These are phyloP conservation scores for Portevinia maculata DNA, from an alignment of 2,888 invertebrate genomes.

Conservation along the genomic window DNA sequence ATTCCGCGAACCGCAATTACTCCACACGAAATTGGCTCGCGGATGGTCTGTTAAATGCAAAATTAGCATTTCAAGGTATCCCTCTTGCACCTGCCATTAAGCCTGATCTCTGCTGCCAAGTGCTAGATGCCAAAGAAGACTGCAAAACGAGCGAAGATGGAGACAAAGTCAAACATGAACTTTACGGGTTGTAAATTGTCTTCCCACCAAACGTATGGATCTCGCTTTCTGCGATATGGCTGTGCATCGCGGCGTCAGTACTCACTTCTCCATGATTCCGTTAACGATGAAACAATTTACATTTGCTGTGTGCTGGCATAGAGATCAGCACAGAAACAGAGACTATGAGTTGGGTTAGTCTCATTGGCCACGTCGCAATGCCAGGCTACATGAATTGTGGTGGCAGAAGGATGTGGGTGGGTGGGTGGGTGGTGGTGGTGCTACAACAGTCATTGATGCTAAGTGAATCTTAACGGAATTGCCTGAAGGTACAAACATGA, in stretches of 20 bases:
- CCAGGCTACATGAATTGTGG: conserved; percentile 15
- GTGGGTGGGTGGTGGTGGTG: conserved; percentile 57
- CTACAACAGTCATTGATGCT: conserved; percentile 16
- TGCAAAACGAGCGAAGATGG: conserved; percentile 6
- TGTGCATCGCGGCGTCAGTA: conserved; percentile 32
- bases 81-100: conserved; percentile 70
- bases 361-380: conserved; percentile 25
- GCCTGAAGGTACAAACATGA: conserved; percentile 46
- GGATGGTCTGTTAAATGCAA: conserved; percentile 18
- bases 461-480: conserved; percentile 63
- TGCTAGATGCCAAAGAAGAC: conserved; percentile 7
- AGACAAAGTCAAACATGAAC: conserved; percentile 68
- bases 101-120: conserved; percentile 52
- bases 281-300: conserved; percentile 73
- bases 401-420: conserved; percentile 61
- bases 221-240: conserved; percentile 4
- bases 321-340: conserved; percentile 12
- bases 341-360: conserved; percentile 23
- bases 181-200: conserved; percentile 69
- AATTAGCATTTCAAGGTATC: conserved; percentile 69
- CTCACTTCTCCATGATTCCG: conserved; percentile 60
- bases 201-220: conserved; percentile 69
- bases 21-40: conserved; percentile 3
- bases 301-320: conserved; percentile 12
- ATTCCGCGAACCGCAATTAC: conserved; percentile 46